Conservation (phyloP, 2,797 vertebrate species). For the Erpetoichthys calabaricus region DNA sequence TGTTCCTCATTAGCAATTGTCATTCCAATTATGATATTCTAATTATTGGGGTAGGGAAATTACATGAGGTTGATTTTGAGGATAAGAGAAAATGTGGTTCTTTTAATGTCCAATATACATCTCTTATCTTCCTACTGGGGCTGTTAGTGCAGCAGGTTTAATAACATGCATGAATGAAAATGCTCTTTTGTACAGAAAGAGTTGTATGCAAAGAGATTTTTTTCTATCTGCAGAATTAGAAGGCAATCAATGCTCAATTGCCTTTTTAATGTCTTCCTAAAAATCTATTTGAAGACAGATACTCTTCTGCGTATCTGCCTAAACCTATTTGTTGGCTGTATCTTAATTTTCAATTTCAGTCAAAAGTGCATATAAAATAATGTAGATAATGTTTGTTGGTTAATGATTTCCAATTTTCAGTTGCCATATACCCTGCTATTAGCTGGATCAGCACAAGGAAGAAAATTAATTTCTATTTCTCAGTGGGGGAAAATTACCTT, state of each 20-base stretch:
- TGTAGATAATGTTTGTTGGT: slow-evolving; percentile 75
- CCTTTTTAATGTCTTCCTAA: slow-evolving; percentile 69
- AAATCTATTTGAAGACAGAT: slow-evolving; percentile 66
- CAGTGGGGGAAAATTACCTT: slow-evolving; percentile 72
- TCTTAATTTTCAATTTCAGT: slow-evolving; percentile 65
- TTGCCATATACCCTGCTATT: slow-evolving; percentile 70
- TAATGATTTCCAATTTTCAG: slow-evolving; percentile 84
- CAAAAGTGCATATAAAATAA: slow-evolving; percentile 66
- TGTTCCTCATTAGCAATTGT: no score
- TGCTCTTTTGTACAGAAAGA: slow-evolving; percentile 58
- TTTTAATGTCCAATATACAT: slow-evolving; percentile 62
- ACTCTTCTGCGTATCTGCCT: slow-evolving; percentile 57
- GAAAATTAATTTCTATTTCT: slow-evolving; percentile 87
- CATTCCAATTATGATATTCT: no score
- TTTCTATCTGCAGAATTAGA: slow-evolving; percentile 63
- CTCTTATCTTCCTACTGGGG: slow-evolving; percentile 58
- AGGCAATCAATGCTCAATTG: slow-evolving; percentile 74
- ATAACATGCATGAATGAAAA: slow-evolving; percentile 81
- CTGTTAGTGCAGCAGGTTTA: slow-evolving; percentile 74
- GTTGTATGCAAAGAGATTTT: slow-evolving; percentile 41
- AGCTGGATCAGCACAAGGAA: slow-evolving; percentile 66
- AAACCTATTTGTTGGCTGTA: slow-evolving; percentile 53
- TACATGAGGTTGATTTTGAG: no score
- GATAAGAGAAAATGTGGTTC: no score
- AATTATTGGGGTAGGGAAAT: no score